phyloP scores from a whole-genome alignment of 2,797 vertebrate genomes.

The Megalops cyprinoides region DNA sequence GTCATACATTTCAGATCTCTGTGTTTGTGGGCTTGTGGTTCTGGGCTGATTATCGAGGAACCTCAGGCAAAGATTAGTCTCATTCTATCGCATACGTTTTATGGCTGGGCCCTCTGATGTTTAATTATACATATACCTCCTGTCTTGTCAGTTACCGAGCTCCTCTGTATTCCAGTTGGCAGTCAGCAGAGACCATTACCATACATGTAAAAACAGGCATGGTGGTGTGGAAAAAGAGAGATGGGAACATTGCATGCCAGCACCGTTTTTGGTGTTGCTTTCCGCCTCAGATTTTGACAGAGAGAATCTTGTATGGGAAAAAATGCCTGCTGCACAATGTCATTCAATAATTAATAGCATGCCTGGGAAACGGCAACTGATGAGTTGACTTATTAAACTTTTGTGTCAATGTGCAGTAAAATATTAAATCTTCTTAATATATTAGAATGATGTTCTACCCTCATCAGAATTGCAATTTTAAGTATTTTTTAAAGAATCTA shows the following conservation, averaged over 20 bases:
- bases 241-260: conserved; percentile 61
- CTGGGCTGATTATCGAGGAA: conserved; percentile 61
- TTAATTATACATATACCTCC: conserved; percentile 66
- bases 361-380: conserved; percentile 43
- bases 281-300: conserved; percentile 41
- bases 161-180: conserved; percentile 49
- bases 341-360: conserved; percentile 52
- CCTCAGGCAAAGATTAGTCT: conserved; percentile 64
- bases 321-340: conserved; percentile 47
- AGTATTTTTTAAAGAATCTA: too few species aligned
- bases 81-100: conserved; percentile 59
- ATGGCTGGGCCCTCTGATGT: conserved; percentile 55
- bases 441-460: too few species aligned
- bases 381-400: conserved; percentile 29
- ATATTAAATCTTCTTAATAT: too few species aligned
- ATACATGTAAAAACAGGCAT: conserved; percentile 51
- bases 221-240: conserved; percentile 53
- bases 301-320: conserved; percentile 64
- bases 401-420: too few species aligned
- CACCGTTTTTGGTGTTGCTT: conserved; percentile 56
- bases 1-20: conserved; percentile 58
- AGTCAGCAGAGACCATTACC: conserved; percentile 61
- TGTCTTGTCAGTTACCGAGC: conserved; percentile 51
- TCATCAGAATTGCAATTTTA: too few species aligned
- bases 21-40: conserved; percentile 54